Evolutionary conservation across 2,797 vertebrate species (phyloP).

Genomic region (Aselliscus stoliczkanus): DNA sequence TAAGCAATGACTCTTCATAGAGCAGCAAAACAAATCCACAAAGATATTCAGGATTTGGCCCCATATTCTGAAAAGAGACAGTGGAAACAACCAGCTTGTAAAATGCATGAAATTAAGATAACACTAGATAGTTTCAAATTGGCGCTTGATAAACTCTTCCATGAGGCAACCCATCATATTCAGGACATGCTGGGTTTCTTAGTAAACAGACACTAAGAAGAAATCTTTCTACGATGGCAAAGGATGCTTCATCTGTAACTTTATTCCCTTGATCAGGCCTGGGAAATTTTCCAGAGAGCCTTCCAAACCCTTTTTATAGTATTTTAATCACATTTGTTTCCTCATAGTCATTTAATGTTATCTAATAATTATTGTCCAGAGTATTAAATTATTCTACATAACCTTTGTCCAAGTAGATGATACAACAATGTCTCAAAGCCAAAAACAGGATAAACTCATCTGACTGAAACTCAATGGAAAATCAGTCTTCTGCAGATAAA

Average conservation of each 20-base stretch:
- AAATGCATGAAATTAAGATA: not conserved
- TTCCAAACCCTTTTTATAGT: not conserved
- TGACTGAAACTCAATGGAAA: not conserved
- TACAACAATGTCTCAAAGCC: not conserved
- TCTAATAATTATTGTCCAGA: not conserved
- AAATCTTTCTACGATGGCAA: not conserved
- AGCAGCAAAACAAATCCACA: not conserved
- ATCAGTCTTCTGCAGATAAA: not conserved
- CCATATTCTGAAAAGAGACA: not conserved
- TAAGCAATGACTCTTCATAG: not conserved
- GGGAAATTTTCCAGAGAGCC: not conserved
- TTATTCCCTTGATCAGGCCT: not conserved
- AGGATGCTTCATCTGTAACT: not conserved
- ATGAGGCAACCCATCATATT: not conserved
- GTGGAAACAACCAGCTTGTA: not conserved
- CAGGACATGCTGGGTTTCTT: not conserved
- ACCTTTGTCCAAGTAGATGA: not conserved
- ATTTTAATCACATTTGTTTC: not conserved
- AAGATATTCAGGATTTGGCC: not conserved
- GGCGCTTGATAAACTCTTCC: not conserved
- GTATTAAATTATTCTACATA: not conserved
- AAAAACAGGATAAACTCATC: not conserved
- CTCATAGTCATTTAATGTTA: not conserved
- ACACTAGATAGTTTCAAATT: not conserved
- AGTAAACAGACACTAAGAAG: not conserved